A percentile compares a stretch with the other conserved stretches of the same genome.
These are phyloP conservation scores for Upupa epops DNA, from an alignment of 2,113 vertebrate species.

Conservation along the genomic window DNA sequence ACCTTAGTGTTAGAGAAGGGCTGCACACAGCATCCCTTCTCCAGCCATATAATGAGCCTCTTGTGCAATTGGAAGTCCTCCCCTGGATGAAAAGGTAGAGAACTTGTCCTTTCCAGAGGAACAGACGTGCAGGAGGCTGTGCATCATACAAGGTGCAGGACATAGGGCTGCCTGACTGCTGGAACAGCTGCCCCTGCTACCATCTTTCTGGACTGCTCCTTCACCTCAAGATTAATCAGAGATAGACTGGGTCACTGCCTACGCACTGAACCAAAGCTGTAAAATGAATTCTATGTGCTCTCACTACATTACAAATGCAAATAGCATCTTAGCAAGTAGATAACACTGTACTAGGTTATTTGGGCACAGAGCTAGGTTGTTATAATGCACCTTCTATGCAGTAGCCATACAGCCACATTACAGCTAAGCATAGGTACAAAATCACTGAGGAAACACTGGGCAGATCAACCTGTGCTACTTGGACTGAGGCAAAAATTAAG, in stretches of 20 bases:
- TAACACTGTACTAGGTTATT: neutral
- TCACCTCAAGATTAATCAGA: neutral
- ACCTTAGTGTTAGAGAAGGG: neutral
- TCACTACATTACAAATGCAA: neutral
- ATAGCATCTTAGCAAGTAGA: slow-evolving; percentile 24
- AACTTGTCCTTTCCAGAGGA: neutral
- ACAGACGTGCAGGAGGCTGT: neutral
- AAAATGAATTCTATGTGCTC: neutral
- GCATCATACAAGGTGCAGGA: neutral
- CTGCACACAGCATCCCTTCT: neutral
- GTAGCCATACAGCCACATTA: slow-evolving; percentile 54
- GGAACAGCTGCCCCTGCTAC: neutral
- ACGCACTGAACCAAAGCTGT: neutral
- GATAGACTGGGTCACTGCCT: neutral
- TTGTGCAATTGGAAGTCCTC: neutral
- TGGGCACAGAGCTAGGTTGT: slow-evolving; percentile 24
- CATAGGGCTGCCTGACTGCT: neutral
- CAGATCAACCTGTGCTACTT: slow-evolving; percentile 36
- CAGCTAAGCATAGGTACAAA: slow-evolving; percentile 46
- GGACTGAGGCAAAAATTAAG: slow-evolving; percentile 43
- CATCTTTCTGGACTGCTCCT: neutral
- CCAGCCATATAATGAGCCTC: neutral
- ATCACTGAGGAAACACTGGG: slow-evolving; percentile 37
- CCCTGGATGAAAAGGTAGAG: neutral
- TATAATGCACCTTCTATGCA: slow-evolving; percentile 54